These are phyloP conservation scores for Pseudotriccus pelzelni DNA, from an alignment of 2,797 vertebrate species.

Conservation along the genomic window DNA sequence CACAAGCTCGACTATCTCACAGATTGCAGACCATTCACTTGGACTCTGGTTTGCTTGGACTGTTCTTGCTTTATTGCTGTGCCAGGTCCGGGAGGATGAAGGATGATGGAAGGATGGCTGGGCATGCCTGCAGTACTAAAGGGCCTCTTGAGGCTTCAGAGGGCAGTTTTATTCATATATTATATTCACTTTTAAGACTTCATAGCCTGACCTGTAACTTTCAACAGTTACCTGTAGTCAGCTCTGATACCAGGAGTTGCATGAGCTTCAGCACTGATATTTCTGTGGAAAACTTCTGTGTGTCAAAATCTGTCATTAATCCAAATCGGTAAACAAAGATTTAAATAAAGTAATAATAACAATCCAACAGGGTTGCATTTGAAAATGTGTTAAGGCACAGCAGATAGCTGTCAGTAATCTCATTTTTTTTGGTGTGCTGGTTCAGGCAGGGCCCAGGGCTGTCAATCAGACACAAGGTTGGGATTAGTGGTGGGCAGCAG, in stretches of 20 bases:
- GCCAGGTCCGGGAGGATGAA: background rate
- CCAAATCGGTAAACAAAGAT: background rate
- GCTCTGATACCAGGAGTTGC: background rate
- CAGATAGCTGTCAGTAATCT: background rate
- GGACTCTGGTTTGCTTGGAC: background rate
- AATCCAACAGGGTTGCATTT: background rate
- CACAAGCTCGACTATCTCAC: background rate
- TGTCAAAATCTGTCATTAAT: background rate
- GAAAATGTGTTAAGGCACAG: background rate
- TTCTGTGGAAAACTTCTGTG: background rate
- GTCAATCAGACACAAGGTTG: background rate
- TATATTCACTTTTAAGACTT: background rate
- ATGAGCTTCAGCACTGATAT: background rate
- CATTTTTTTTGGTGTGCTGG: too few relatives aligned
- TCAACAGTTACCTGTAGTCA: background rate
- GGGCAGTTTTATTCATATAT: background rate
- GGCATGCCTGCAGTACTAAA: background rate
- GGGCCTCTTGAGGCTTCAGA: background rate
- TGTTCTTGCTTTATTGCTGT: background rate
- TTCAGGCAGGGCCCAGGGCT: background rate
- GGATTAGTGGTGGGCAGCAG: background rate
- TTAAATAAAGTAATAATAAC: background rate
- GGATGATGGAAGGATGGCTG: background rate
- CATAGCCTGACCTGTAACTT: background rate
- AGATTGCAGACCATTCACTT: fast-evolving